Evolutionary conservation across 2,888 invertebrate genomes (phyloP).

Genomic region (Limnephilus rhombicus): DNA sequence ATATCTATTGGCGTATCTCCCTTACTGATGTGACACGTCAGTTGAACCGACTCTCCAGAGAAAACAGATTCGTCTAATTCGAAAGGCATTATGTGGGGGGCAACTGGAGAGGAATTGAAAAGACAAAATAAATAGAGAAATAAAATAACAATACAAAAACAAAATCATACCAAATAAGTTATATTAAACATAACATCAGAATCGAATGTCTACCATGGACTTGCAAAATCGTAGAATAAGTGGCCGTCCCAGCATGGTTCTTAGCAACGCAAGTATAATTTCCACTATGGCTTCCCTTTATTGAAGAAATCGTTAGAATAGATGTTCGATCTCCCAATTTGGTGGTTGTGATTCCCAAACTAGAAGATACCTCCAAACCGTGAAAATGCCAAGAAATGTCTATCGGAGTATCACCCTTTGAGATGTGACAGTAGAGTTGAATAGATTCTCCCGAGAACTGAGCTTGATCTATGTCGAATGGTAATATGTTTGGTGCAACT

Average conservation of each 20-base stretch:
- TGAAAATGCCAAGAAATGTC: conserved; percentile 86
- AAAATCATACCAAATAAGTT: conserved; percentile 8
- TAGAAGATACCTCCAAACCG: conserved; percentile 71
- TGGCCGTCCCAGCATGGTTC: conserved; percentile 79
- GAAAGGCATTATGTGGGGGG: conserved; percentile 83
- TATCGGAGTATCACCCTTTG: conserved; percentile 86
- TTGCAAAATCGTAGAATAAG: conserved; percentile 78
- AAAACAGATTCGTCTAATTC: conserved; percentile 82
- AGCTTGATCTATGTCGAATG: conserved; percentile 79
- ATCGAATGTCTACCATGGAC: conserved; percentile 76
- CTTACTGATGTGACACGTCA: conserved; percentile 83
- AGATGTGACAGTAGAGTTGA: conserved; percentile 82
- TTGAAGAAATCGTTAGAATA: conserved; percentile 79
- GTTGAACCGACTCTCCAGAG: conserved; percentile 83
- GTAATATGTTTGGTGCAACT: conserved; percentile 82
- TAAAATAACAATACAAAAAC: conserved; percentile 25
- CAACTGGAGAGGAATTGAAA: conserved; percentile 67
- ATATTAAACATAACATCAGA: conserved; percentile 41
- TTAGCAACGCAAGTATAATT: conserved; percentile 82
- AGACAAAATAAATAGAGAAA: conserved; percentile 52
- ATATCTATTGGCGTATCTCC: conserved; percentile 87
- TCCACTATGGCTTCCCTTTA: conserved; percentile 80
- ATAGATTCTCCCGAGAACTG: conserved; percentile 81
- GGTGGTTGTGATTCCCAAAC: conserved; percentile 77
- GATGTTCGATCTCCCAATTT: conserved; percentile 78